A percentile compares a stretch with the other conserved stretches of the same genome.
These are phyloP conservation scores for Ariolimax columbianus DNA, from an alignment of 2,888 invertebrate species.

Conservation along the genomic window DNA sequence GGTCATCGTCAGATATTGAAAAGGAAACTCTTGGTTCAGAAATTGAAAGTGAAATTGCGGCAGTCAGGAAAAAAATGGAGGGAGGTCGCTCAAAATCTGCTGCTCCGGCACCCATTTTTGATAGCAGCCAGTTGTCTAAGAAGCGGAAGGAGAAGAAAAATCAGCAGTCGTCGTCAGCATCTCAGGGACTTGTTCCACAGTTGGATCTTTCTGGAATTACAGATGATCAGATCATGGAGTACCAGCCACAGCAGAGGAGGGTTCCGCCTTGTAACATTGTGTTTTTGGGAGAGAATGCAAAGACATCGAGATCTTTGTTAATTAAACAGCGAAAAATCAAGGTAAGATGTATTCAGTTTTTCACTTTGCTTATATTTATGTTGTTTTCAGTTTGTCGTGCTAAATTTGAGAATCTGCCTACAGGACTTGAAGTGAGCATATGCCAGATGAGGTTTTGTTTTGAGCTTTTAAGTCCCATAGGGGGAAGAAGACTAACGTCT, in stretches of 20 bases:
- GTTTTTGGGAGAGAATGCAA: conserved; percentile 71
- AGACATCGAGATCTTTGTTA: conserved; percentile 63
- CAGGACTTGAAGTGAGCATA: too few species aligned
- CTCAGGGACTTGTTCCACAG: conserved; percentile 53
- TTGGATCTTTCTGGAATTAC: conserved; percentile 66
- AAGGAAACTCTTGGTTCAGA: conserved; percentile 42
- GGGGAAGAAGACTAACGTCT: too few species aligned
- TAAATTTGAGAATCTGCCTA: too few species aligned
- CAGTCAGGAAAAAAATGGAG: conserved; percentile 51
- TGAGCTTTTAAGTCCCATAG: too few species aligned
- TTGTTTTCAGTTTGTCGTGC: neutral
- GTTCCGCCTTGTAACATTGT: conserved; percentile 68
- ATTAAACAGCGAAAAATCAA: conserved; percentile 61
- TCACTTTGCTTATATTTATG: neutral
- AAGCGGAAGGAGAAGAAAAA: conserved; percentile 45
- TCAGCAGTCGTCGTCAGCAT: conserved; percentile 41
- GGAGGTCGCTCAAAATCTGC: conserved; percentile 35
- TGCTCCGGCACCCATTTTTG: conserved; percentile 54
- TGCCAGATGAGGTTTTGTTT: too few species aligned
- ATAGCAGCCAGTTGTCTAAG: conserved; percentile 56
- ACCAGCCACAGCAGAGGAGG: conserved; percentile 59
- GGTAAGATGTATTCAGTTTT: conserved; percentile 52
- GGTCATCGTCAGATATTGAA: neutral
- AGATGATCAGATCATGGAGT: conserved; percentile 58
- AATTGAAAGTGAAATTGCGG: conserved; percentile 52